Evolutionary conservation across 2,888 invertebrate genomes (phyloP), one percentile per base, ranked within the genome.

Genomic region (Danaus chrysippus): DNA sequence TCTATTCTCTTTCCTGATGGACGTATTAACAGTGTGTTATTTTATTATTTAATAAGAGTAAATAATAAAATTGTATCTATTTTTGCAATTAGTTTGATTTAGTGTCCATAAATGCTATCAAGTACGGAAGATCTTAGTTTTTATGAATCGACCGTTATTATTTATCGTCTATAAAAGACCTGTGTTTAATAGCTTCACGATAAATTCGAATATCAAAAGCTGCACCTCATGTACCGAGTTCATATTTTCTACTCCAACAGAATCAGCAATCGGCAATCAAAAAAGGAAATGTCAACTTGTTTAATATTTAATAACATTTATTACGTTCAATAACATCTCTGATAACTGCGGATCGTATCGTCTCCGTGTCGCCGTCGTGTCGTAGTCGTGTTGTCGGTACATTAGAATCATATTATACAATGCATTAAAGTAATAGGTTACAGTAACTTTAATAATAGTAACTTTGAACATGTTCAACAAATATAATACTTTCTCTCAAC

Each of bases 81-180:
- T 49, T 49, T 49, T 49, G 49, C 49, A 49, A 49, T 49, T 49
- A 49, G 15, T 49, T 49, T 49, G 49, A 49, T 49, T 49, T 49
- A 49, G 49, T 64, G 59, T 55, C 58, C 57, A 64, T 56, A 63
- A 54, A 64, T 65, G 71, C 71, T 71, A 70, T 69, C 69, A 67
- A 60, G 66, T 54, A 57, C 63, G 61, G 63, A 67, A 69, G 67
- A 63, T 68, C 49, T 49, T 62, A 70, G 65, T 70, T 74, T 77
- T 61, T 70, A 75, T 70, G 54, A 68, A 53, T 67, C 49, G 49
- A 17, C 68, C 66, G 66, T 70, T 74, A 74, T 79, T 76, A 76
- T 77, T 79, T 76, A 79, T 77, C 54, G 73, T 41, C 70, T 63
- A 74, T 76, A 71, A 74, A 70, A 68, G 63, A 64, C 66, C 63